Conservation (phyloP, 2,888 invertebrate genomes). For the Philhelius pedissequus region DNA sequence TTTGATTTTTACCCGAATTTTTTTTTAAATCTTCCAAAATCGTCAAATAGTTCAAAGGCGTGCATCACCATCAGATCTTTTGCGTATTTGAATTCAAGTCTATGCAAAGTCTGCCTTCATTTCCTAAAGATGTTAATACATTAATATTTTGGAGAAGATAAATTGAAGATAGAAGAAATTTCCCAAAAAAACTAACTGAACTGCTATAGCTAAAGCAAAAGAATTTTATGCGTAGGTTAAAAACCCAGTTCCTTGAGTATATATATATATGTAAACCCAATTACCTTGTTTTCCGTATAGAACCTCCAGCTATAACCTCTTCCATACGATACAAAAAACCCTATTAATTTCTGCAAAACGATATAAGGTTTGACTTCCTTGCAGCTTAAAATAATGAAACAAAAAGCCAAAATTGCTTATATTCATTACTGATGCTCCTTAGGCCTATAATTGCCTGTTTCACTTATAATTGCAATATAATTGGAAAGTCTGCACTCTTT, state of each 20-base stretch:
- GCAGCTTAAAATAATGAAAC: not conserved
- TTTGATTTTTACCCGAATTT: too few species aligned
- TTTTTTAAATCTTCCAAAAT: too few species aligned
- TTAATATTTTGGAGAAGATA: too few species aligned
- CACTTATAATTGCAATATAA: conserved; percentile 40
- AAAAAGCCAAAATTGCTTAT: not conserved
- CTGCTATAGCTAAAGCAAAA: too few species aligned
- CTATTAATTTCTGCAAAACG: not conserved
- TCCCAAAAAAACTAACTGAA: too few species aligned
- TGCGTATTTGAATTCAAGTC: too few species aligned
- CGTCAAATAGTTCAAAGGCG: too few species aligned
- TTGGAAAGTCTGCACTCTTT: conserved; percentile 16
- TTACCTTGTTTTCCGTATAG: not conserved
- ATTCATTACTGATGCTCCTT: not conserved
- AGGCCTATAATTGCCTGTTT: conserved; percentile 18
- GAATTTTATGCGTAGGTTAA: not conserved
- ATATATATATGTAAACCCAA: too few species aligned
- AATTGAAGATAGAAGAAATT: too few species aligned
- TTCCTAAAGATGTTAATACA: too few species aligned
- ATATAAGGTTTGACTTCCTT: not conserved
- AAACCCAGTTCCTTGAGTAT: not conserved
- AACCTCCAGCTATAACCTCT: not conserved
- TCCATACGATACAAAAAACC: not conserved
- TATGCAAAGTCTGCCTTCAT: too few species aligned
- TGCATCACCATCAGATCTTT: too few species aligned